These are phyloP conservation scores for Tapera naevia DNA, from an alignment of 2,797 vertebrate genomes.

Conservation along the genomic window DNA sequence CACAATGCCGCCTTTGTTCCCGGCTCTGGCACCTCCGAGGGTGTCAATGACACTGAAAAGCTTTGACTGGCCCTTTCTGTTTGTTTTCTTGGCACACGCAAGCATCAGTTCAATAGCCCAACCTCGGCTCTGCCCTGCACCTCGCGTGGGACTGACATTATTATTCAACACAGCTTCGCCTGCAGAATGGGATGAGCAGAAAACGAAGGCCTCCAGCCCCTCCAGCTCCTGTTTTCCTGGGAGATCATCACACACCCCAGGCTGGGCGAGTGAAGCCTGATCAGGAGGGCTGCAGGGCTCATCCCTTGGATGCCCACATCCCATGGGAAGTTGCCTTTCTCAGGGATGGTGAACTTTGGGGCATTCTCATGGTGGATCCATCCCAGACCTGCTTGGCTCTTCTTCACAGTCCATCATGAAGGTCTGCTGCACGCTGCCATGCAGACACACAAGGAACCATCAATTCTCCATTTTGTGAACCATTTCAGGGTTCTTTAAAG, in stretches of 20 bases:
- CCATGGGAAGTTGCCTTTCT: fast-evolving
- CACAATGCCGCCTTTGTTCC: constrained; percentile 40
- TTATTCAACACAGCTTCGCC: neutral
- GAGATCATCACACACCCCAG: neutral
- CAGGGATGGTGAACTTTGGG: neutral
- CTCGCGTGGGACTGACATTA: neutral
- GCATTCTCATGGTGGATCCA: fast-evolving
- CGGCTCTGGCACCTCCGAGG: neutral
- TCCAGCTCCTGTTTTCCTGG: neutral
- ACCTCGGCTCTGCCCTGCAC: neutral
- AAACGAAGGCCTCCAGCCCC: neutral
- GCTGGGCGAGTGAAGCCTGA: fast-evolving
- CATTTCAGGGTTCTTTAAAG: neutral
- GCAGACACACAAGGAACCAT: neutral
- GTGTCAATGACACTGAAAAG: constrained; percentile 62
- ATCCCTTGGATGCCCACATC: neutral
- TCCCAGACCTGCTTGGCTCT: neutral
- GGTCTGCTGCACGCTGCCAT: fast-evolving
- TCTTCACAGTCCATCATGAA: fast-evolving
- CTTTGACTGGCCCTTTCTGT: constrained; percentile 64
- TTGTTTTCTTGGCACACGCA: constrained; percentile 54
- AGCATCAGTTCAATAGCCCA: neutral
- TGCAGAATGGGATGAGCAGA: neutral
- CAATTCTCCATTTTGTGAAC: fast-evolving
- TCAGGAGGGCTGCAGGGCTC: neutral